Percentiles rank a stretch among this genome's conserved stretches.
Evolutionary conservation across 2,888 invertebrate species (phyloP).

Genomic region (Hirtodrosophila alboralis): DNA sequence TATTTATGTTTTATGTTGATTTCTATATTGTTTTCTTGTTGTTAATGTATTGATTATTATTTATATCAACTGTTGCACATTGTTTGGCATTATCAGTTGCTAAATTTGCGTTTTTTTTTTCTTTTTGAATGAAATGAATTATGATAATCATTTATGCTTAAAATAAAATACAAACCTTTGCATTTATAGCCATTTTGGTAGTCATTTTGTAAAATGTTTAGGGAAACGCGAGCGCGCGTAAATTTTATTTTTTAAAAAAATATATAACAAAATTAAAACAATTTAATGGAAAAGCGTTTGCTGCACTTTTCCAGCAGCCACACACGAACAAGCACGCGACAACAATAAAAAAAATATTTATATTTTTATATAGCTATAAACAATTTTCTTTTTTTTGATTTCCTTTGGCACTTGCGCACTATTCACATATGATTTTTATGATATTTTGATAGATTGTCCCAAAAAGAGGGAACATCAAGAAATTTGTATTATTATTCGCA

Average conservation of each 20-base stretch:
- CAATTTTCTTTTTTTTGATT: constrained; percentile 1
- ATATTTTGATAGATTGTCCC: no score
- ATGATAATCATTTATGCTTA: neutral
- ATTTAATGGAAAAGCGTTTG: constrained; percentile 39
- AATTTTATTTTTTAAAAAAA: constrained; percentile 5
- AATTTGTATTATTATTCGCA: constrained; percentile 8
- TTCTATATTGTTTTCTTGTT: no score
- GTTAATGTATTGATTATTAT: neutral
- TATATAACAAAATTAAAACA: constrained; percentile 16
- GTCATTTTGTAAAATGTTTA: constrained; percentile 62
- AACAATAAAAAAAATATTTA: no score
- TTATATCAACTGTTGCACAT: constrained; percentile 24
- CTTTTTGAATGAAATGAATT: neutral
- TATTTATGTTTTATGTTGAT: no score
- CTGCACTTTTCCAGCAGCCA: constrained; percentile 47
- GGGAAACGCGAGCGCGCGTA: constrained; percentile 9
- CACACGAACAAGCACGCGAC: no score
- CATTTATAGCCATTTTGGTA: constrained; percentile 82
- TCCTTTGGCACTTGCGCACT: constrained; percentile 32
- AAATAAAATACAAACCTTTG: constrained; percentile 70
- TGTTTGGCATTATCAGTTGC: constrained; percentile 13
- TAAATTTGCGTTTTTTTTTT: constrained; percentile 3
- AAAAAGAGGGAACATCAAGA: constrained; percentile 27
- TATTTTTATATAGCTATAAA: no score
- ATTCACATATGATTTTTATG: constrained; percentile 17